Conservation (phyloP, 2,888 invertebrate genomes). For the Agrotis clavis region DNA sequence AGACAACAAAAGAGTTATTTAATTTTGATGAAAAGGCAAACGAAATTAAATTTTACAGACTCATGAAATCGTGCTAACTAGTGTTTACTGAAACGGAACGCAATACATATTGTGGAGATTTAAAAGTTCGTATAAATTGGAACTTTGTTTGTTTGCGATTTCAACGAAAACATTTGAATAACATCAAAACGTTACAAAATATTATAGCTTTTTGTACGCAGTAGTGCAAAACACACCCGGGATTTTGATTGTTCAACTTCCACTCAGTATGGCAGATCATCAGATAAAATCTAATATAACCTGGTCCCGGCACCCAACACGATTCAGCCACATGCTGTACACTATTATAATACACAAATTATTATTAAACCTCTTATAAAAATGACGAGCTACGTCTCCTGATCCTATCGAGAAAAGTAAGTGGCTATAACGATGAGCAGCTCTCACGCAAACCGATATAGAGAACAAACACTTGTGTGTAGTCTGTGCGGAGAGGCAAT, state of each 20-base stretch:
- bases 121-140: not conserved
- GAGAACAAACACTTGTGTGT: constrained; percentile 18
- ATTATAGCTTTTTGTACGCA: not conserved
- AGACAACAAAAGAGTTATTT: not conserved
- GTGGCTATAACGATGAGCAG: constrained; percentile 5
- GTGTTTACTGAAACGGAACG: not conserved
- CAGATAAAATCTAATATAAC: too few relatives aligned
- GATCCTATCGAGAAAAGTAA: not conserved
- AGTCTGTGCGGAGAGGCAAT: constrained; percentile 14
- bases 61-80: not conserved
- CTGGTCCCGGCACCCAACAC: too few relatives aligned
- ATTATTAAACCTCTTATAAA: not conserved
- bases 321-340: too few relatives aligned
- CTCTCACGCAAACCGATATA: constrained; percentile 16
- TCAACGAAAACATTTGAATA: not conserved
- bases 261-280: too few relatives aligned
- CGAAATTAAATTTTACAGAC: not conserved
- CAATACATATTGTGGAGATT: not conserved
- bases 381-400: too few relatives aligned
- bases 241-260: too few relatives aligned
- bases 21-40: too few relatives aligned
- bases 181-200: not conserved
- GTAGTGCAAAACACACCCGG: too few relatives aligned
- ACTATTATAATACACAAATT: not conserved
- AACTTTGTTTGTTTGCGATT: not conserved